phyloP scores from a whole-genome alignment of 2,113 vertebrate species.

The Peromyscus polionotus region DNA sequence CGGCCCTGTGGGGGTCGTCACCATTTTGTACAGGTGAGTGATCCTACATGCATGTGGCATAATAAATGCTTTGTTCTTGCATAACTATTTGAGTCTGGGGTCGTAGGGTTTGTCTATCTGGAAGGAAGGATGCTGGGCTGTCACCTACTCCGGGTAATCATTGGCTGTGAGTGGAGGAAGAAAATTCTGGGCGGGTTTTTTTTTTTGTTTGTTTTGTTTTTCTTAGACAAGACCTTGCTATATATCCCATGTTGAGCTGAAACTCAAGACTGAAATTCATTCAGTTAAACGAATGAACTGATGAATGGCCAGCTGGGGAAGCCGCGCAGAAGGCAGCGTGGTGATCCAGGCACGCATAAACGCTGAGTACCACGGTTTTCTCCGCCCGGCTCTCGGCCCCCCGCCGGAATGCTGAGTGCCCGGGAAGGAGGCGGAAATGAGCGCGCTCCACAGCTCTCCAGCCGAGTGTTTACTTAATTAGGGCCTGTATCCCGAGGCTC shows the following conservation, averaged over 20 bases:
- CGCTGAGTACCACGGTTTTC: slow-evolving; percentile 50
- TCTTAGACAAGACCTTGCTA: neutral
- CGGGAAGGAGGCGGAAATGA: slow-evolving; percentile 78
- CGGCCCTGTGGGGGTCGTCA: no score
- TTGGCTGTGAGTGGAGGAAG: neutral
- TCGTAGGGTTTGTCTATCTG: neutral
- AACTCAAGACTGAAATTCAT: slow-evolving; percentile 5
- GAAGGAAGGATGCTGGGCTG: neutral
- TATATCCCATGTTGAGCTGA: neutral
- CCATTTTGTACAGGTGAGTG: no score
- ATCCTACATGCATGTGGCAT: no score
- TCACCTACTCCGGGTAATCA: neutral
- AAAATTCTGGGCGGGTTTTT: slow-evolving; percentile 3
- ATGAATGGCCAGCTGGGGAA: neutral
- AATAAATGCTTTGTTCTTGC: no score
- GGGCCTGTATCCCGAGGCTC: slow-evolving; percentile 68
- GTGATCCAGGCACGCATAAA: neutral
- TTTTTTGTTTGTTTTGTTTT: neutral
- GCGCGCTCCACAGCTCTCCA: slow-evolving; percentile 61
- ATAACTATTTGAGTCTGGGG: no score
- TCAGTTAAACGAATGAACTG: slow-evolving; percentile 5
- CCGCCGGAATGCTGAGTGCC: slow-evolving; percentile 54
- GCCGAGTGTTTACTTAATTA: slow-evolving; percentile 79
- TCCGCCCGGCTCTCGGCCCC: neutral
- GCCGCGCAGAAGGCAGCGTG: neutral